These are phyloP conservation scores for Phymanthus crucifer DNA, from an alignment of 92 coral and sea anemone species.

Conservation along the genomic window DNA sequence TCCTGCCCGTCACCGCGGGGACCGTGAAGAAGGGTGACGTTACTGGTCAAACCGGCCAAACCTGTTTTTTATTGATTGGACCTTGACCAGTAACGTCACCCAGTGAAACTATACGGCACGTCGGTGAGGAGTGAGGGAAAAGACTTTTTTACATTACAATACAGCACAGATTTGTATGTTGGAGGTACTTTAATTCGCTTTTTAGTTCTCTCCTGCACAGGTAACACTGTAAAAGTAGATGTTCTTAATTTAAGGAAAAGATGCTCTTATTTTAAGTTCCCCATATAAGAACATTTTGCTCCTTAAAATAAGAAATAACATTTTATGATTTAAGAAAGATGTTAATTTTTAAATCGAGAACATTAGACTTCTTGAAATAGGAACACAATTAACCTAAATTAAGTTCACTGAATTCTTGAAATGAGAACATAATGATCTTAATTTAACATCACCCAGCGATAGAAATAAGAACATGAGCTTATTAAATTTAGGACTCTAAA, in stretches of 20 bases:
- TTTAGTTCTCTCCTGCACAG: too few relatives aligned
- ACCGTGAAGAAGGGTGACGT: too few relatives aligned
- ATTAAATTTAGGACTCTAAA: neutral
- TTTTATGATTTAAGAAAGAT: neutral
- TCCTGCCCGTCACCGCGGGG: too few relatives aligned
- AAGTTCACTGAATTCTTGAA: neutral
- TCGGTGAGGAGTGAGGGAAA: too few relatives aligned
- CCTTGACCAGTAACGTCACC: too few relatives aligned
- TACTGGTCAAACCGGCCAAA: too few relatives aligned
- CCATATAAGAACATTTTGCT: neutral
- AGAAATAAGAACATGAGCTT: neutral
- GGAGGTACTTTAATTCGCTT: too few relatives aligned
- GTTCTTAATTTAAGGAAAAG: neutral
- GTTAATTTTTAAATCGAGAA: neutral
- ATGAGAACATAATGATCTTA: neutral
- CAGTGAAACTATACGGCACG: too few relatives aligned
- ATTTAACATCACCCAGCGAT: neutral
- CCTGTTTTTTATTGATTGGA: too few relatives aligned
- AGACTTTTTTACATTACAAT: too few relatives aligned
- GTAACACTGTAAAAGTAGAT: neutral
- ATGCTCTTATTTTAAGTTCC: conserved; percentile 2
- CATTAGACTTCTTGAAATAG: neutral
- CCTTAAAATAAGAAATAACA: neutral
- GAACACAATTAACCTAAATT: neutral
- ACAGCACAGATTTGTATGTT: too few relatives aligned